A percentile compares a stretch with the other conserved stretches of the same genome.
These are phyloP conservation scores for Rhingia rostrata DNA, from an alignment of 2,888 invertebrate species.

Conservation along the genomic window DNA sequence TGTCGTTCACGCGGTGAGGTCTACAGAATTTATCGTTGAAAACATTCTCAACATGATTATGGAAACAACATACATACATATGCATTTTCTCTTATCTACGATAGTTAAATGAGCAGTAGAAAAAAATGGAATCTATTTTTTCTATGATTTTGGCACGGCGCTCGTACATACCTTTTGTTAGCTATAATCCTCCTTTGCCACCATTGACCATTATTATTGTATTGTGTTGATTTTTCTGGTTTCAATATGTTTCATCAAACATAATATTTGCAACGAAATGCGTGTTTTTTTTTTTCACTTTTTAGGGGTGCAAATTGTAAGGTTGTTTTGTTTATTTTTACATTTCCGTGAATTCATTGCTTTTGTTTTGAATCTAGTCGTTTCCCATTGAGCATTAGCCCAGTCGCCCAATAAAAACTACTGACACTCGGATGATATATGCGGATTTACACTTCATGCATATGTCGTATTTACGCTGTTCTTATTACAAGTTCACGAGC, in stretches of 20 bases:
- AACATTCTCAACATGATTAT: slow-evolving; percentile 4
- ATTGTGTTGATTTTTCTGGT: neutral
- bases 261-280: neutral
- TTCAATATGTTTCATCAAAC: neutral
- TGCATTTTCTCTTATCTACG: slow-evolving; percentile 6
- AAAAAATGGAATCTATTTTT: neutral
- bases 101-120: slow-evolving; percentile 2
- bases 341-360: slow-evolving; percentile 33
- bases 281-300: slow-evolving; percentile 4
- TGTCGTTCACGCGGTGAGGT: neutral
- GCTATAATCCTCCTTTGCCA: slow-evolving; percentile 15
- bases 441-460: slow-evolving; percentile 20
- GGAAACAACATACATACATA: neutral
- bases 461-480: slow-evolving; percentile 37
- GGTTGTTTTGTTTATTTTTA: slow-evolving; percentile 22
- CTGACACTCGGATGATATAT: slow-evolving; percentile 24
- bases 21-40: slow-evolving; percentile 1
- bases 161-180: slow-evolving; percentile 28
- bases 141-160: neutral
- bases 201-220: slow-evolving; percentile 24
- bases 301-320: neutral
- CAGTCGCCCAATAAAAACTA: slow-evolving; percentile 32
- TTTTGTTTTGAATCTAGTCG: slow-evolving; percentile 42
- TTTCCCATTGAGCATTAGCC: slow-evolving; percentile 13
- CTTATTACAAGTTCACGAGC: slow-evolving; percentile 20